phyloP scores from a whole-genome alignment of 2,888 invertebrate genomes.

The Xestoiulus laeticollis region DNA sequence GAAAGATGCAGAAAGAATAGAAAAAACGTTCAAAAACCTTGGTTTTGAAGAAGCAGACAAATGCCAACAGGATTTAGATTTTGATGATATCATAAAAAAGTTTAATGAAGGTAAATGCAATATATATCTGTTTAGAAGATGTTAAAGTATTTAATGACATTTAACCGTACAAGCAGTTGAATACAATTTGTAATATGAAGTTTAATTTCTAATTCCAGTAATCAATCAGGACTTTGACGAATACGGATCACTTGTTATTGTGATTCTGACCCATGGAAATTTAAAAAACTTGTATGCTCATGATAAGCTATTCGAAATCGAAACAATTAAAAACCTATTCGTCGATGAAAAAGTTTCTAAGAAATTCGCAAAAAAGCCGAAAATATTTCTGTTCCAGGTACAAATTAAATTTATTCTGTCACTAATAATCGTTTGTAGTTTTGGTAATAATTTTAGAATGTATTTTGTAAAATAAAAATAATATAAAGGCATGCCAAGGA shows the following conservation, averaged over 20 bases:
- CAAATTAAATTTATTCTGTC: background rate
- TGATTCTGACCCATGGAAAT: background rate
- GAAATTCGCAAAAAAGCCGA: slow-evolving; percentile 5
- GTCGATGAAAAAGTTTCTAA: background rate
- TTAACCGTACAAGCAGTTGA: too few relatives aligned
- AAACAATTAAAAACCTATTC: background rate
- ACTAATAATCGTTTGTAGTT: background rate
- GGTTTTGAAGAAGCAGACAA: background rate
- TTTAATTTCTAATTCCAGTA: background rate
- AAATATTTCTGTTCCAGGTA: slow-evolving; percentile 42
- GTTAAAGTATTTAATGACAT: too few relatives aligned
- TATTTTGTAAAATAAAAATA: too few relatives aligned
- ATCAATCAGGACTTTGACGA: background rate
- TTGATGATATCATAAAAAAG: background rate
- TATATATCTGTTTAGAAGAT: too few relatives aligned
- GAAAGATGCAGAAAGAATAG: background rate
- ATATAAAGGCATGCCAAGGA: slow-evolving; percentile 38
- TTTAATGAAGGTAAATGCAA: background rate
- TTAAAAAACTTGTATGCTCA: background rate
- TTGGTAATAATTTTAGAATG: too few relatives aligned
- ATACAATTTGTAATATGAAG: too few relatives aligned
- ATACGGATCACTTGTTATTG: background rate
- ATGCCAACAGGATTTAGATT: background rate
- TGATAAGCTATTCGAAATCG: background rate
- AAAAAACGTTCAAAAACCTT: slow-evolving; percentile 1